These are phyloP conservation scores for Rhinolophus sinicus DNA, from an alignment of 2,113 vertebrate genomes.

Conservation along the genomic window DNA sequence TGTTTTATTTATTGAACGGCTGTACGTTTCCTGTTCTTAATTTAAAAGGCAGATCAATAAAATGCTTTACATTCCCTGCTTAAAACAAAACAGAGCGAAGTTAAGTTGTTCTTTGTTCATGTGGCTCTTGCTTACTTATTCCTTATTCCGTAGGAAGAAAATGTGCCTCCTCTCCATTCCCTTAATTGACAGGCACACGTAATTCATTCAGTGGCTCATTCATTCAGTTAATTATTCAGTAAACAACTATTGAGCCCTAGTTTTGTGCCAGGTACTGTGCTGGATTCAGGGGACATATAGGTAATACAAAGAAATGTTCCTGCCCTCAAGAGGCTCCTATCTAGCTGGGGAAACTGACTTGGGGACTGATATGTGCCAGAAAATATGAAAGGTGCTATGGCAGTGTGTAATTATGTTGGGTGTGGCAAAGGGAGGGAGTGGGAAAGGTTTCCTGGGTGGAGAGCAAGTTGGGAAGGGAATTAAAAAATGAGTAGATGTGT, in stretches of 20 bases:
- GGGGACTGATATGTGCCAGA: background rate
- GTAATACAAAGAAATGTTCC: background rate
- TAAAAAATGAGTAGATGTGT: background rate
- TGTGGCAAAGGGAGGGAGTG: background rate
- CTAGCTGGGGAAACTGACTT: background rate
- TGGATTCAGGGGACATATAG: background rate
- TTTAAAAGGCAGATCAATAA: constrained; percentile 79
- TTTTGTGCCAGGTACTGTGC: background rate
- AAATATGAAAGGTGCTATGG: background rate
- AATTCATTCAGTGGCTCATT: background rate
- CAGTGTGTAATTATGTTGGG: background rate
- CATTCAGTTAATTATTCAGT: constrained; percentile 21
- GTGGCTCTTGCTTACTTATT: constrained; percentile 9
- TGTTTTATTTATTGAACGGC: constrained; percentile 81
- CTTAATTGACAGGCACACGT: constrained; percentile 49
- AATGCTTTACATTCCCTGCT: constrained; percentile 76
- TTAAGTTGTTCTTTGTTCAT: constrained; percentile 64
- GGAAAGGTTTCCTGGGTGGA: background rate
- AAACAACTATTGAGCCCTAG: background rate
- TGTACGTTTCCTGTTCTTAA: constrained; percentile 77
- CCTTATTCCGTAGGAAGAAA: constrained; percentile 37
- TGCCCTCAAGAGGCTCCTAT: background rate
- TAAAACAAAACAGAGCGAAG: constrained; percentile 74
- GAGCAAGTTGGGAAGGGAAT: background rate
- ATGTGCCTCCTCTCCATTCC: background rate